These are phyloP conservation scores for Resseliella maxima DNA, from an alignment of 2,888 invertebrate species.

Conservation along the genomic window DNA sequence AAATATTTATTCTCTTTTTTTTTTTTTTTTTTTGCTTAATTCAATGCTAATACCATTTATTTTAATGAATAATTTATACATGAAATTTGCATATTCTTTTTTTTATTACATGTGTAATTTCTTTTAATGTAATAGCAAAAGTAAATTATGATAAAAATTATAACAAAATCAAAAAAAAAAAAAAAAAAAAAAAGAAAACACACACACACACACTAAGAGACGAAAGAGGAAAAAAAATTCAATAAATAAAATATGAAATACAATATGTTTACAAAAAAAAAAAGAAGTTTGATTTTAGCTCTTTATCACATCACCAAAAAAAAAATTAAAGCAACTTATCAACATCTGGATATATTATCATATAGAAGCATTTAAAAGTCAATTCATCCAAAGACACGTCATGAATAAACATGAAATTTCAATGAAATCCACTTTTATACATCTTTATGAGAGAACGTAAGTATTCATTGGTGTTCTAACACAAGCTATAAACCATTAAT, in stretches of 20 bases:
- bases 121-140: background rate
- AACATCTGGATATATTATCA: too few relatives aligned
- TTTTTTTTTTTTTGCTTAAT: background rate
- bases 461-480: background rate
- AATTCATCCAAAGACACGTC: too few relatives aligned
- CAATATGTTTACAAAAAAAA: conserved; percentile 8
- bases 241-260: background rate
- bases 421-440: too few relatives aligned
- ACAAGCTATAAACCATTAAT: background rate
- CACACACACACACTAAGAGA: background rate
- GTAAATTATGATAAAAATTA: background rate
- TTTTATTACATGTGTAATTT: conserved; percentile 32
- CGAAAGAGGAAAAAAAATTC: background rate
- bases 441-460: too few relatives aligned
- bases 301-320: background rate
- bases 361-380: too few relatives aligned
- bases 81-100: background rate
- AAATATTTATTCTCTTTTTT: background rate
- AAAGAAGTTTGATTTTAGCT: background rate
- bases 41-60: conserved; percentile 4
- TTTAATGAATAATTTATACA: background rate
- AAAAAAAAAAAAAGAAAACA: background rate
- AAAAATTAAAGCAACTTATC: too few relatives aligned
- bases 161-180: background rate
- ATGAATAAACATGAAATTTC: too few relatives aligned